Conservation (phyloP, 2,888 invertebrate genomes). For the Pheosia gnoma region DNA sequence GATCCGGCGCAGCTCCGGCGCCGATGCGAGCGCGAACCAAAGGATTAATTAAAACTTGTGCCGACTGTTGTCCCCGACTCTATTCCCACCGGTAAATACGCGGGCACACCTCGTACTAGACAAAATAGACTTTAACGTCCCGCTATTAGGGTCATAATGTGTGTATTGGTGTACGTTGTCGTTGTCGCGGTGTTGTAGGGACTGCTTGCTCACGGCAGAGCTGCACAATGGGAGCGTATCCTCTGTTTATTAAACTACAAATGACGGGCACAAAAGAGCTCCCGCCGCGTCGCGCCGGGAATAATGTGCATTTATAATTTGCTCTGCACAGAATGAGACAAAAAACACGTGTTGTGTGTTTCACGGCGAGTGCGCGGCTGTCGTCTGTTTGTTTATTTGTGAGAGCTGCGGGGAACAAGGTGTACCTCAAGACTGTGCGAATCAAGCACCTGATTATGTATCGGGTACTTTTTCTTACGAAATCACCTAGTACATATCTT, state of each 20-base stretch:
- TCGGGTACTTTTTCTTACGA: too few relatives aligned
- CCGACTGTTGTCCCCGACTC: slow-evolving; percentile 25
- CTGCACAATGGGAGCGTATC: slow-evolving; percentile 42
- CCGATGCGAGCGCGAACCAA: slow-evolving; percentile 2
- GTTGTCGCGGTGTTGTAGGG: slow-evolving; percentile 10
- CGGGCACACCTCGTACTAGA: neutral
- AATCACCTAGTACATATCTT: too few relatives aligned
- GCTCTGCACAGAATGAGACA: slow-evolving; percentile 1
- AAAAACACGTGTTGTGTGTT: slow-evolving; percentile 1
- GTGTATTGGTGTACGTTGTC: neutral
- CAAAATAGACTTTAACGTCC: slow-evolving; percentile 6
- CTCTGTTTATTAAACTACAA: slow-evolving; percentile 41
- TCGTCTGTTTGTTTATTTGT: neutral
- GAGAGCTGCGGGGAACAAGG: neutral
- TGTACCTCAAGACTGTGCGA: too few relatives aligned
- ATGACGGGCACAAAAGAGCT: slow-evolving; percentile 36
- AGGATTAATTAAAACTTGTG: slow-evolving; percentile 42
- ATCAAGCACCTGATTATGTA: too few relatives aligned
- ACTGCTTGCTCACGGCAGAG: slow-evolving; percentile 25
- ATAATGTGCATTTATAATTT: slow-evolving; percentile 10
- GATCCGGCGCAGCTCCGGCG: neutral
- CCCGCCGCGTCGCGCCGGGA: neutral
- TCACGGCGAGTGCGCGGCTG: neutral
- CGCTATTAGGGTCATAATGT: neutral
- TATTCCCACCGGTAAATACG: slow-evolving; percentile 9